Conservation (phyloP, 2,797 vertebrate species). For the Dendrocincla fuliginosa region DNA sequence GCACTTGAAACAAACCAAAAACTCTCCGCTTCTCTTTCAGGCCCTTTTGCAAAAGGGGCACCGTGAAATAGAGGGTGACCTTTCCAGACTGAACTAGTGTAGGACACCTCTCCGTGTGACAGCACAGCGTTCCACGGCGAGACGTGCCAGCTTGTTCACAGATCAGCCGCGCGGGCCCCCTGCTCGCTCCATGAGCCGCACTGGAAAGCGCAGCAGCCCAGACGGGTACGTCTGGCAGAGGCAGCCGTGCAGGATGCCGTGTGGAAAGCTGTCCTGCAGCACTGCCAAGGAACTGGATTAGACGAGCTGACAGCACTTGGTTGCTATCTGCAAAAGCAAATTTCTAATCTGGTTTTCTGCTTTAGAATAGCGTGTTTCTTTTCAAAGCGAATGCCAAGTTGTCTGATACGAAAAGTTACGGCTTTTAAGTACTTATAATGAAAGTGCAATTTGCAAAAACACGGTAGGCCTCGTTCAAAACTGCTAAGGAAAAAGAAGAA, state of each 20-base stretch:
- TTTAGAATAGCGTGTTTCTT: background rate
- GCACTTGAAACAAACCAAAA: background rate
- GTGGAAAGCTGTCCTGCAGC: background rate
- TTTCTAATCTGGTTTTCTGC: slow-evolving; percentile 14
- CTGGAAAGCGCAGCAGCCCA: background rate
- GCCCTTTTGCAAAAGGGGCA: background rate
- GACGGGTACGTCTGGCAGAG: background rate
- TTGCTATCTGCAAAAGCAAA: background rate
- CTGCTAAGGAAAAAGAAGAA: background rate
- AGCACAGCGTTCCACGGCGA: fast-evolving
- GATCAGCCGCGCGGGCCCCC: fast-evolving
- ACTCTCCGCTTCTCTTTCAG: background rate
- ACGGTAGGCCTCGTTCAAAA: background rate
- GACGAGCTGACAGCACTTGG: background rate
- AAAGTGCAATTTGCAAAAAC: background rate
- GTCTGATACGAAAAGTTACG: background rate
- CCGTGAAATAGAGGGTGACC: background rate
- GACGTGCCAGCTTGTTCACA: background rate
- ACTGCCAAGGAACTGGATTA: background rate
- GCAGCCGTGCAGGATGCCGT: background rate
- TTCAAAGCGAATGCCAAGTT: background rate
- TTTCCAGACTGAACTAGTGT: background rate
- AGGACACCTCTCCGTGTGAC: background rate
- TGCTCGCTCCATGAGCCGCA: fast-evolving
- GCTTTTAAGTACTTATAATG: background rate